Conservation (phyloP, 2,113 vertebrate species). For the Albula glossodonta region DNA sequence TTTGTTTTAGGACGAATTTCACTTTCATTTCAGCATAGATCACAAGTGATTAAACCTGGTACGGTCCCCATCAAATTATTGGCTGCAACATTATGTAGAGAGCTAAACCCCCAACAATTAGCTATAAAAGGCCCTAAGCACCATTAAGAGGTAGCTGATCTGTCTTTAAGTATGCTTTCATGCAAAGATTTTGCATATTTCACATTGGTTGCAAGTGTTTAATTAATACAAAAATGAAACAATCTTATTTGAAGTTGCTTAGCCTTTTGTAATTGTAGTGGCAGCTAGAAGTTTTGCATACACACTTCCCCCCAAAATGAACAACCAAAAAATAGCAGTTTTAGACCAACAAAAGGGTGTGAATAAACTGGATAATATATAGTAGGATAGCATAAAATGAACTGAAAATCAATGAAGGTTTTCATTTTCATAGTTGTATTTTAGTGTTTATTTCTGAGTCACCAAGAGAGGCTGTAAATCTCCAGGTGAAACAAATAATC, state of each 20-base stretch:
- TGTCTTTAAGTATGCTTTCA: neutral
- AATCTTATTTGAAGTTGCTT: too few species aligned
- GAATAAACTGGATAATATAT: neutral
- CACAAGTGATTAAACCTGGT: neutral
- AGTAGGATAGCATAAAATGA: neutral
- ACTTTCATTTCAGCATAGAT: neutral
- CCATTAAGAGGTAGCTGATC: neutral
- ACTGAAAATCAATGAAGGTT: neutral
- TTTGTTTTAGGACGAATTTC: neutral
- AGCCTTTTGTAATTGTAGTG: too few species aligned
- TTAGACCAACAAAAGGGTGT: neutral
- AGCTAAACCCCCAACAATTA: neutral
- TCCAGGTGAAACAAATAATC: neutral
- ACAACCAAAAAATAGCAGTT: neutral
- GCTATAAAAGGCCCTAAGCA: neutral
- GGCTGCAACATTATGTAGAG: neutral
- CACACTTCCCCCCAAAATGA: neutral
- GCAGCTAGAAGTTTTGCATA: neutral
- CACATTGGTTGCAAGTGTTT: too few species aligned
- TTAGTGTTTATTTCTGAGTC: neutral
- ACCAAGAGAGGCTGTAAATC: neutral
- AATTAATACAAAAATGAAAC: too few species aligned
- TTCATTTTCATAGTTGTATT: neutral
- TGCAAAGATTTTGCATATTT: too few species aligned
- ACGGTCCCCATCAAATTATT: neutral